Evolutionary conservation across 2,888 invertebrate species (phyloP).

Genomic region (Alloscopus bannaensis): DNA sequence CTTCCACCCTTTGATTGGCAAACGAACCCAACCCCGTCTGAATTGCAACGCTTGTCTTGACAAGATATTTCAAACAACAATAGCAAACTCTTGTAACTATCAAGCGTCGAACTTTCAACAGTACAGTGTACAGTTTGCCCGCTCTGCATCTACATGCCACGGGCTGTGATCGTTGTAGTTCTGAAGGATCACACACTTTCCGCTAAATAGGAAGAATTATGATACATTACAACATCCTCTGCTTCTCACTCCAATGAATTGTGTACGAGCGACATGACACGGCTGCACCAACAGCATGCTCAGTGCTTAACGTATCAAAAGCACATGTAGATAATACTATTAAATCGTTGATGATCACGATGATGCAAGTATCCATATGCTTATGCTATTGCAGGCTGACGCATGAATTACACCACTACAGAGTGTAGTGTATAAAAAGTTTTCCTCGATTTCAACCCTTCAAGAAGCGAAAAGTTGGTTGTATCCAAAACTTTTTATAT

Average conservation of each 20-base stretch:
- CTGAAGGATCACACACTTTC: background rate
- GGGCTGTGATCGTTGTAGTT: background rate
- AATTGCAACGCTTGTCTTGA: no score
- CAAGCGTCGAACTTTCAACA: background rate
- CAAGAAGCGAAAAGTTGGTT: conserved; percentile 2
- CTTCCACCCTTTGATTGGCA: no score
- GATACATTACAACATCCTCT: background rate
- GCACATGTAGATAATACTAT: background rate
- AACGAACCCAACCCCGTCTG: no score
- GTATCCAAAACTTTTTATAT: background rate
- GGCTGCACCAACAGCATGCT: background rate
- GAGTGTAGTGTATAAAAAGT: background rate
- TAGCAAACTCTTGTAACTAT: background rate
- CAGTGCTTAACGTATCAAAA: background rate
- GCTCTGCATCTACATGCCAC: no score
- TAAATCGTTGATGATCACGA: background rate
- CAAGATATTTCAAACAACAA: no score
- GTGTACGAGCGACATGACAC: background rate
- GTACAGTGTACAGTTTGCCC: background rate
- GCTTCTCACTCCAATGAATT: background rate
- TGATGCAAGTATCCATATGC: conserved; percentile 8
- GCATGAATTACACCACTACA: background rate
- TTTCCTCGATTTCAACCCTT: conserved; percentile 10
- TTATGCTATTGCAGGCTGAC: background rate
- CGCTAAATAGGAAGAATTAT: background rate